phyloP scores from a whole-genome alignment of 2,888 invertebrate genomes.

The Didymodactylos carnosus region DNA sequence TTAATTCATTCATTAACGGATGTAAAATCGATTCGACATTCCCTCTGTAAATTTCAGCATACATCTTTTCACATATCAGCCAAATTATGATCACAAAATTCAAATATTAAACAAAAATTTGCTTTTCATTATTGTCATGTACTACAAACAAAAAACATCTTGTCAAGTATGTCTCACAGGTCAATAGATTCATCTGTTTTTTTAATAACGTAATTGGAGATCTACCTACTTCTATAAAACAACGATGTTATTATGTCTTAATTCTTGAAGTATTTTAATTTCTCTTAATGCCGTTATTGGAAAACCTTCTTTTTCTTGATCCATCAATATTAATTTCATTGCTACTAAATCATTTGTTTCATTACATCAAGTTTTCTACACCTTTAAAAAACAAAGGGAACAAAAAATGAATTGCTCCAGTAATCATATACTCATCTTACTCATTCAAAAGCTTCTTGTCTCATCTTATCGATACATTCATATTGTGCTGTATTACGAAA shows the following conservation, averaged over 20 bases:
- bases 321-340: constrained; percentile 96
- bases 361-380: constrained; percentile 81
- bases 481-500: too few species aligned
- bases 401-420: too few species aligned
- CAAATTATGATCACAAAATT: constrained; percentile 93
- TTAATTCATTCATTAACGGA: constrained; percentile 18
- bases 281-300: constrained; percentile 92
- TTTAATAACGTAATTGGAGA: constrained; percentile 58
- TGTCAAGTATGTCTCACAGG: too few species aligned
- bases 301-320: constrained; percentile 94
- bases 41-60: constrained; percentile 81
- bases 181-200: too few species aligned
- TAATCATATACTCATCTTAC: too few species aligned
- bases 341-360: constrained; percentile 64
- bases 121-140: constrained; percentile 37
- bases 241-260: constrained; percentile 91
- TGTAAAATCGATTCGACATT: constrained; percentile 70
- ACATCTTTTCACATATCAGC: constrained; percentile 82
- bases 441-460: constrained; percentile 96
- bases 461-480: constrained; percentile 90
- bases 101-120: constrained; percentile 84
- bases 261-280: constrained; percentile 73
- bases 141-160: too few species aligned
- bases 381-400: too few species aligned
- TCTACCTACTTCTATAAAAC: constrained; percentile 83